Conservation (phyloP, 1,140 invertebrate species). For the Monomorium pharaonis region DNA sequence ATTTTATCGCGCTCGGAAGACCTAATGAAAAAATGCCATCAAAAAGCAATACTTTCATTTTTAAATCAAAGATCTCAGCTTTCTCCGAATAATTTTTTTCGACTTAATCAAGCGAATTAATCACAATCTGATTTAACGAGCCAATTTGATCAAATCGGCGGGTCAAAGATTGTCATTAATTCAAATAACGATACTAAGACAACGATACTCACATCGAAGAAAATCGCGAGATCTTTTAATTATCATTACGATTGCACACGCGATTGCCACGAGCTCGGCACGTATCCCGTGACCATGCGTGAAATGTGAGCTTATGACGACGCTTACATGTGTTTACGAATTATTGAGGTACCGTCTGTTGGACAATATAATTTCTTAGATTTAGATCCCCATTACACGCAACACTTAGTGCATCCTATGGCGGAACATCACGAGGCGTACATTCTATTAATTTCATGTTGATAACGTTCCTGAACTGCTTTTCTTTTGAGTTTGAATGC, state of each 20-base stretch:
- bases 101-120: background rate
- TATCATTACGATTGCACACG: constrained; percentile 13
- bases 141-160: background rate
- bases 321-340: constrained; percentile 8
- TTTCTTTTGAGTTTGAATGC: constrained; percentile 98
- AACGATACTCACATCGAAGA: background rate
- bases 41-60: constrained; percentile 50
- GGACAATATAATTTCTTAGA: constrained; percentile 41
- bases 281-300: constrained; percentile 6
- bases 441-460: constrained; percentile 96
- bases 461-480: constrained; percentile 96
- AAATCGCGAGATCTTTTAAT: background rate
- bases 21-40: constrained; percentile 20
- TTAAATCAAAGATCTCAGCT: background rate
- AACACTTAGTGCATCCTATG: constrained; percentile 48
- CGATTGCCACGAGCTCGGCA: background rate
- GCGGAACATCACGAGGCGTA: constrained; percentile 92
- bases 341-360: constrained; percentile 44
- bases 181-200: background rate
- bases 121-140: background rate
- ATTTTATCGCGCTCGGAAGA: constrained; percentile 41
- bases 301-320: constrained; percentile 13
- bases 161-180: background rate
- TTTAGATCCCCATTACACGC: constrained; percentile 48
- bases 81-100: background rate